Conservation (phyloP, 2,888 invertebrate genomes). For the Lasioglossum malachurum region DNA sequence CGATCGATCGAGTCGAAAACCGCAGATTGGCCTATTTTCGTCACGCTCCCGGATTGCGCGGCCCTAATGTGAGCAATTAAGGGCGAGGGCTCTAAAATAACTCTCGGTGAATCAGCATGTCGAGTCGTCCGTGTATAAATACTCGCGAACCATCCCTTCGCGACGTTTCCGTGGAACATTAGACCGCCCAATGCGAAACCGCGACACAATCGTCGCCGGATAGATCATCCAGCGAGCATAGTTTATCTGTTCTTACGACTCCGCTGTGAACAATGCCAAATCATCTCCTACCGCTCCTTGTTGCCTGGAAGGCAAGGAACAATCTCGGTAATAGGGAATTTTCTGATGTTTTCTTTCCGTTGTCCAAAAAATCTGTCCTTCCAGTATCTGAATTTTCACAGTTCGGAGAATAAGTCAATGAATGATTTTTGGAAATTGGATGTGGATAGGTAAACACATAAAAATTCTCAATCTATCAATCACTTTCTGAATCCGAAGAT, state of each 20-base stretch:
- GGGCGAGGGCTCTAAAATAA: neutral
- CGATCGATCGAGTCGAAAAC: neutral
- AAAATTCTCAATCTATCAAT: too few relatives aligned
- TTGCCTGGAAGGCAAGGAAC: too few relatives aligned
- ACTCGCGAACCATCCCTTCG: conserved; percentile 67
- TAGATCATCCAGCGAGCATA: conserved; percentile 39
- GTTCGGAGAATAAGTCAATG: neutral
- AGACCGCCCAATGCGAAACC: conserved; percentile 60
- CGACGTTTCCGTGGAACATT: conserved; percentile 50
- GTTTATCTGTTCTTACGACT: conserved; percentile 55
- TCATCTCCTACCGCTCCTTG: too few relatives aligned
- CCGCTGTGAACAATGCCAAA: conserved; percentile 37
- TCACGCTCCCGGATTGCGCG: neutral
- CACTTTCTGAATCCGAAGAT: neutral
- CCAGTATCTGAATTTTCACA: neutral
- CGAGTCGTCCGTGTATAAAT: conserved; percentile 71
- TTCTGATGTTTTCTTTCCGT: too few relatives aligned
- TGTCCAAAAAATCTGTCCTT: neutral
- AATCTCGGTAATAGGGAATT: too few relatives aligned
- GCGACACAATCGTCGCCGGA: conserved; percentile 58
- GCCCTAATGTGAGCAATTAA: neutral
- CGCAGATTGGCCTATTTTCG: neutral
- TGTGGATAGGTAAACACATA: too few relatives aligned
- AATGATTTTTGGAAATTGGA: too few relatives aligned
- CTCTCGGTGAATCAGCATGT: conserved; percentile 69